phyloP scores from a whole-genome alignment of 2,888 invertebrate species.

The Cryptus armator region DNA sequence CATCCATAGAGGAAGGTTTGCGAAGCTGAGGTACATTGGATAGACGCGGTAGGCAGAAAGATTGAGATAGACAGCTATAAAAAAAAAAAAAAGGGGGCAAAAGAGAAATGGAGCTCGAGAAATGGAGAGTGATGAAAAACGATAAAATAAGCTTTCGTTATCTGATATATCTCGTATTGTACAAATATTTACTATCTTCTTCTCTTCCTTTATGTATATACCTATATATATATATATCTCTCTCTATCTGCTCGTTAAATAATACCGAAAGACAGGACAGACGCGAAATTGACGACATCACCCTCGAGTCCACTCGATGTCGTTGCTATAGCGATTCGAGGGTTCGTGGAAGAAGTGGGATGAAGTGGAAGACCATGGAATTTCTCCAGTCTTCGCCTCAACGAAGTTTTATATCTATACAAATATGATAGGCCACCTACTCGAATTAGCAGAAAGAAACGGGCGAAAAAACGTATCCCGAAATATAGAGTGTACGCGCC shows the following conservation, averaged over 20 bases:
- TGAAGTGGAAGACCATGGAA: constrained; percentile 9
- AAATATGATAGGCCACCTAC: no score
- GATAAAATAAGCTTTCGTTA: constrained; percentile 22
- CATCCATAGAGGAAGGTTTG: constrained; percentile 60
- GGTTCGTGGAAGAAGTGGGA: background rate
- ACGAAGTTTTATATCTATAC: background rate
- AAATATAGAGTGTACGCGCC: no score
- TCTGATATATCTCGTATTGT: background rate
- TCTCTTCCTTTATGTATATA: background rate
- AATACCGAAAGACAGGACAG: constrained; percentile 17
- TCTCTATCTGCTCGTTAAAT: constrained; percentile 25
- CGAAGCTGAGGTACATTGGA: constrained; percentile 38
- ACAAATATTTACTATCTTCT: background rate
- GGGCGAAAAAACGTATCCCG: no score
- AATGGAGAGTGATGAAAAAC: background rate
- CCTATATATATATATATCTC: no score
- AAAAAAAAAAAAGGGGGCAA: background rate
- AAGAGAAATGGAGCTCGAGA: background rate
- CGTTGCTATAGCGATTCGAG: constrained; percentile 5
- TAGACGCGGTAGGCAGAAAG: background rate
- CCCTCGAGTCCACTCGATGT: constrained; percentile 30
- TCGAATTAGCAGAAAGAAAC: no score
- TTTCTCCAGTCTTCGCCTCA: background rate
- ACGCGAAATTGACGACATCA: constrained; percentile 30
- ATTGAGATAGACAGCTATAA: background rate